phyloP scores from a whole-genome alignment of 2,888 invertebrate species.

The Agrenia bidenticulata region DNA sequence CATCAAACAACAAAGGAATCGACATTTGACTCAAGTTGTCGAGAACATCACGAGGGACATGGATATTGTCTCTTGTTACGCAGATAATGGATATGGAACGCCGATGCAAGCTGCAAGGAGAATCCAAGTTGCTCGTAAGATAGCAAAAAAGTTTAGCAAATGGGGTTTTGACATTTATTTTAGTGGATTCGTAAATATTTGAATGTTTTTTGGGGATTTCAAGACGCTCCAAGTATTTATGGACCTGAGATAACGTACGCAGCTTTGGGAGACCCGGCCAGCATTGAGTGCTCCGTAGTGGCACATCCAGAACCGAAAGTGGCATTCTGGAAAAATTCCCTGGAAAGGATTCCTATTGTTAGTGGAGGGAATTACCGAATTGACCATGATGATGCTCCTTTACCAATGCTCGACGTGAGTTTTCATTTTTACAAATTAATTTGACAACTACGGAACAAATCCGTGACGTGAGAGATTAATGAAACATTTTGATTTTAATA shows the following conservation, averaged over 20 bases:
- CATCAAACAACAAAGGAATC: constrained; percentile 77
- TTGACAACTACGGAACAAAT: background rate
- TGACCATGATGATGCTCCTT: constrained; percentile 32
- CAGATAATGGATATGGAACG: constrained; percentile 82
- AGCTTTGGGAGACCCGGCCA: constrained; percentile 72
- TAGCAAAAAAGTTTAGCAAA: too few relatives aligned
- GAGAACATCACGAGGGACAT: constrained; percentile 81
- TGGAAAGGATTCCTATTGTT: constrained; percentile 65
- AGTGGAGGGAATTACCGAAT: constrained; percentile 45
- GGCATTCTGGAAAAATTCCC: constrained; percentile 78
- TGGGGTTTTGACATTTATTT: too few relatives aligned
- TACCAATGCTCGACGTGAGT: constrained; percentile 10
- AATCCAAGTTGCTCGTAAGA: constrained; percentile 79
- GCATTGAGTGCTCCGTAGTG: constrained; percentile 74
- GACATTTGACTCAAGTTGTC: constrained; percentile 84
- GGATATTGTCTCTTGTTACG: constrained; percentile 83
- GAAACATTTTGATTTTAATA: constrained; percentile 53
- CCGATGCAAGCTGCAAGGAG: constrained; percentile 81
- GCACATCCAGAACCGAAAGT: constrained; percentile 78
- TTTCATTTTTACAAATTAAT: too few relatives aligned
- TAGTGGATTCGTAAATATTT: background rate
- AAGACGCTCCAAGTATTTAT: constrained; percentile 74
- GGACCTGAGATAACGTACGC: constrained; percentile 77
- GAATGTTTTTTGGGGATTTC: background rate
- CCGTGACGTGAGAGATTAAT: background rate